Base-by-base conservation (phyloP, 2,888 invertebrate genomes). In the Electrophaes corylata region DNA sequence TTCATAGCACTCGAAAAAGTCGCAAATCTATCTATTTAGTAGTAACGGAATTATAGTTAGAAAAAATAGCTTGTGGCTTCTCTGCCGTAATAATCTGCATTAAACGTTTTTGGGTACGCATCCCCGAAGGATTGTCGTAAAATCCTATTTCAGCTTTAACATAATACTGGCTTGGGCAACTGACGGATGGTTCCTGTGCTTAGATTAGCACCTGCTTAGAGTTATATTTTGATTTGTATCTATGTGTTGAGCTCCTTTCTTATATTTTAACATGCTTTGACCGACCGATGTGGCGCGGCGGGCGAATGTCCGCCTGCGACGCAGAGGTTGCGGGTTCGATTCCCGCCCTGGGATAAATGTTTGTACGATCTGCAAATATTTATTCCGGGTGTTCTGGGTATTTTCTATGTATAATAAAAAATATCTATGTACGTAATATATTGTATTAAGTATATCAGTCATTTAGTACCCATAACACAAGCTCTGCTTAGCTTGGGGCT, bases 41-140 rank as follows among this genome's bases (percentile, higher is more conserved):
- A 64, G 61, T 57, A 62, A 61, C 48, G 50, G 47, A 43, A 57
- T 50, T 66, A 59, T 52, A 62, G 55, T 60, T 58, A 60, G 45
- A 57, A 63, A 57, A 62, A 62, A 57, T 58, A 53, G 51, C 63
- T 55, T 60, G 59, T 60, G 60, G 57, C 62, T 64, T 56, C 48
- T 62, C 65, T 65, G 49, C 64, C 64, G 67, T 64, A 62, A 65
- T 67, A 67, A 67, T 67, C 67, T 64, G 58, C 64, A 65, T 65
- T 65, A 65, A 67, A 67, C 64, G 63, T 65, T 57, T 66, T 67
- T 57, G 57, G 64, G 60, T 59, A 64, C 56, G 48, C 62, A 64
- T 65, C 57, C 64, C 53, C 62, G 29, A 48, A 58, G 55, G 65
- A 59, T 57, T 53, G 60, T 59, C 60, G 62, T 59, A 57, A 58